These are phyloP conservation scores for Trachops cirrhosus DNA, from an alignment of 2,797 vertebrate species.

Conservation along the genomic window DNA sequence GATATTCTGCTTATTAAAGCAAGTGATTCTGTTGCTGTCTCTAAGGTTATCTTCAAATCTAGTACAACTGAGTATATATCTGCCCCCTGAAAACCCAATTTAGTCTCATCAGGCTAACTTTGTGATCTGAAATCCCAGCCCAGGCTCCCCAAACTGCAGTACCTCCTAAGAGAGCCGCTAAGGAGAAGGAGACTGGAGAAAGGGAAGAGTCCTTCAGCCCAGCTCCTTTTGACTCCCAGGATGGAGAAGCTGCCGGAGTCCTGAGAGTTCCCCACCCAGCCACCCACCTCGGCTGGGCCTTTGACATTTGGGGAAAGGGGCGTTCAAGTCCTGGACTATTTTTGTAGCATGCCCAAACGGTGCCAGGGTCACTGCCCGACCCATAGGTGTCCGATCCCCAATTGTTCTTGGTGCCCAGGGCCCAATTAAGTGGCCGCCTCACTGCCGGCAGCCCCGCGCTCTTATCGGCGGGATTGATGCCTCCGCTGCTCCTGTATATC, in stretches of 20 bases:
- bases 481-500: conserved; percentile 75
- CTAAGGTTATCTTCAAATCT: background rate
- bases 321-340: background rate
- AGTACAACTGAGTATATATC: background rate
- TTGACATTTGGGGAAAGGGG: conserved; percentile 4
- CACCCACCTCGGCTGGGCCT: background rate
- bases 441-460: background rate
- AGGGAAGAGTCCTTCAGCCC: background rate
- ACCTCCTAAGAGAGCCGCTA: background rate
- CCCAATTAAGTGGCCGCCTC: conserved; percentile 15
- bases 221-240: background rate
- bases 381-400: background rate
- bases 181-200: background rate
- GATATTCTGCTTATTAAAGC: background rate
- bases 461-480: conserved; percentile 81
- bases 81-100: background rate
- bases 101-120: background rate
- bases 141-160: background rate
- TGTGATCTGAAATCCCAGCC: background rate
- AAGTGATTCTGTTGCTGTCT: background rate
- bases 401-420: background rate
- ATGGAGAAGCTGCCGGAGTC: background rate
- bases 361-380: conserved; percentile 3
- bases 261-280: background rate
- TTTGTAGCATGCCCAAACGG: conserved; percentile 33